Conservation (phyloP, 2,113 vertebrate genomes). For the Charina bottae region DNA sequence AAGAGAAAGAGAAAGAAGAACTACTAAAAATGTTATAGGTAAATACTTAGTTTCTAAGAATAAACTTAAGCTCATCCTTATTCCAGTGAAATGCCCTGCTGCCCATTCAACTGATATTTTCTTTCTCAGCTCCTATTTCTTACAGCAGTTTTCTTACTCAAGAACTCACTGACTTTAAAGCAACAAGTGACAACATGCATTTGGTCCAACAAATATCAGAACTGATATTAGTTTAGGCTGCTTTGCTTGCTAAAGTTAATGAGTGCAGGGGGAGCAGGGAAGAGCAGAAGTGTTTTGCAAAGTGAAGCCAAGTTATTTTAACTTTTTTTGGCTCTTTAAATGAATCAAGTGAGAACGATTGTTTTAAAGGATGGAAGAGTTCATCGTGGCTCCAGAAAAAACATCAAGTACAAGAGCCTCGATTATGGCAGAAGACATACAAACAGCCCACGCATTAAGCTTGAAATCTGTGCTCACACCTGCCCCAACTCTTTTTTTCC, state of each 20-base stretch:
- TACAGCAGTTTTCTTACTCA: conserved; percentile 34
- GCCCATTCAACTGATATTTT: not conserved
- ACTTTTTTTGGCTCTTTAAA: conserved; percentile 59
- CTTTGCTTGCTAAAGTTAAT: conserved; percentile 32
- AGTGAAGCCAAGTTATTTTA: conserved; percentile 64
- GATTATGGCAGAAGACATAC: conserved; percentile 76
- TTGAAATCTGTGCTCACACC: conserved; percentile 76
- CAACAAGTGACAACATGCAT: conserved; percentile 47
- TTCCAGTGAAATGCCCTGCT: not conserved
- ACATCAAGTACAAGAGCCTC: conserved; percentile 74
- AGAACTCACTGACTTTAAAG: conserved; percentile 46
- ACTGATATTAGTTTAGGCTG: conserved; percentile 38
- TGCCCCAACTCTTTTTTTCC: conserved; percentile 73
- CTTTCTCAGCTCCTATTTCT: conserved; percentile 5
- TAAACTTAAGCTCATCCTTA: not conserved
- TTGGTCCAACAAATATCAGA: conserved; percentile 48
- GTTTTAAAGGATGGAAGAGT: conserved; percentile 74
- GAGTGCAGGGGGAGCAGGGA: conserved; percentile 11
- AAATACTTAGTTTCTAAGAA: not conserved
- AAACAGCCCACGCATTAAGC: conserved; percentile 76
- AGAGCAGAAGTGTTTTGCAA: conserved; percentile 51
- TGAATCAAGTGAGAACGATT: conserved; percentile 72
- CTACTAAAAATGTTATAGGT: not conserved
- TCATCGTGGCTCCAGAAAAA: conserved; percentile 73
- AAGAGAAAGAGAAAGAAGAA: not conserved